Conservation (phyloP, 2,888 invertebrate species). For the Hydroisotoma schaefferi region DNA sequence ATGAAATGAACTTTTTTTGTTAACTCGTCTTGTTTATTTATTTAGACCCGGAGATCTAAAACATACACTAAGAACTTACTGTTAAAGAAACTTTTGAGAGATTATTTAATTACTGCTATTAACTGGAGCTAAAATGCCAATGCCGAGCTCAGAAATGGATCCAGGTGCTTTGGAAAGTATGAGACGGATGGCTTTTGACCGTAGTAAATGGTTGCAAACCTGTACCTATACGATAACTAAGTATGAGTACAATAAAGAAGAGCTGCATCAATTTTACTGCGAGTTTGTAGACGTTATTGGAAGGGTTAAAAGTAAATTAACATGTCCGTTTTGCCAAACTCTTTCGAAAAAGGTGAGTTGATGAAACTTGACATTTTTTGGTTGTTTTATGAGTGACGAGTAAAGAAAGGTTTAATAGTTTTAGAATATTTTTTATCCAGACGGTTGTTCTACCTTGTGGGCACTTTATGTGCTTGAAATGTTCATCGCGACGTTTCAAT, state of each 20-base stretch:
- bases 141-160: slow-evolving; percentile 19
- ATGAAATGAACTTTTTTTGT: background rate
- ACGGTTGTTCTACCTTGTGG: slow-evolving; percentile 31
- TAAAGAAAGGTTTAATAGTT: slow-evolving; percentile 5
- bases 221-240: slow-evolving; percentile 30
- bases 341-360: slow-evolving; percentile 29
- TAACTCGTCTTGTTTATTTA: background rate
- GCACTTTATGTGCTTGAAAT: slow-evolving; percentile 32
- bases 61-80: too few relatives aligned
- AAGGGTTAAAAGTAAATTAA: slow-evolving; percentile 17
- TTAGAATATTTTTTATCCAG: slow-evolving; percentile 16
- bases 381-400: background rate
- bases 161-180: slow-evolving; percentile 34
- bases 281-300: slow-evolving; percentile 34
- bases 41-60: too few relatives aligned
- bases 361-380: background rate
- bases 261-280: slow-evolving; percentile 30
- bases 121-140: slow-evolving; percentile 1
- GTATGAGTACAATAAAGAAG: slow-evolving; percentile 36
- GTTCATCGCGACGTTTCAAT: slow-evolving; percentile 25
- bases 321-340: slow-evolving; percentile 29
- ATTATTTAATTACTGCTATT: too few relatives aligned
- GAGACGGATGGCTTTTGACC: slow-evolving; percentile 31
- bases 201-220: slow-evolving; percentile 37
- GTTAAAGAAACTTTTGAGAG: too few relatives aligned